Evolutionary conservation across 2,113 vertebrate species (phyloP), one percentile per base, ranked within the genome.

Genomic region (Campylomormyrus tamandua): DNA sequence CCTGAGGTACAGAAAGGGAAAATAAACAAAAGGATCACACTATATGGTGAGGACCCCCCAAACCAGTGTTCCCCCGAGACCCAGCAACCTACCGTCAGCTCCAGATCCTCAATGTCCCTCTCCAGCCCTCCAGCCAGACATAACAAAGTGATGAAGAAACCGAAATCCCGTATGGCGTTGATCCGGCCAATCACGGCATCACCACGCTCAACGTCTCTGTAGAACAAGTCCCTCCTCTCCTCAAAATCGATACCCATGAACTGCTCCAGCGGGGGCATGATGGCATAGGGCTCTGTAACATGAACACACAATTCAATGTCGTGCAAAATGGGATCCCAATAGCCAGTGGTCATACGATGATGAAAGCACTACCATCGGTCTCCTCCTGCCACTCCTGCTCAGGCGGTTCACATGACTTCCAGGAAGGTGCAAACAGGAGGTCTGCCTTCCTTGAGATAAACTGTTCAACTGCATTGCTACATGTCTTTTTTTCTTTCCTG

Each of bases 371-470:
- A 99, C 98, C 98, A 95, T 97, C 95, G 15, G 93, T 92, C 1
- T 97, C 97, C 45, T 98, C 97, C 21, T 96, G 95, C 48, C 91
- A 90, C 49, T 96, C 96, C 0, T 94, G 91, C 56, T 95, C 93
- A 74, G 70, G 93, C n/a, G 80, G 94, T 87, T 89, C 91, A 85
- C 94, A 93, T 0, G 97, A 96, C 24, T 96, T 98, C 98, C 98
- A 99, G 1, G 96, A 93, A 39, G 97, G 95, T 2, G 96, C 95
- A 91, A 99, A 99, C 0, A 99, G 96, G 15, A 99, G 95, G 91
- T 99, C 98, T 0, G 98, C 98, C 90, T 99, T 99, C 90, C 97
- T 97, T 53, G 98, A 97, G 80, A 99, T 98, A 90, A 99, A 98
- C 80, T 98, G 98, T 91, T 98, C 97, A 88, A 99, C 96, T 88